Evolutionary conservation across 2,888 invertebrate genomes (phyloP).

Genomic region (Cephus spinipes): DNA sequence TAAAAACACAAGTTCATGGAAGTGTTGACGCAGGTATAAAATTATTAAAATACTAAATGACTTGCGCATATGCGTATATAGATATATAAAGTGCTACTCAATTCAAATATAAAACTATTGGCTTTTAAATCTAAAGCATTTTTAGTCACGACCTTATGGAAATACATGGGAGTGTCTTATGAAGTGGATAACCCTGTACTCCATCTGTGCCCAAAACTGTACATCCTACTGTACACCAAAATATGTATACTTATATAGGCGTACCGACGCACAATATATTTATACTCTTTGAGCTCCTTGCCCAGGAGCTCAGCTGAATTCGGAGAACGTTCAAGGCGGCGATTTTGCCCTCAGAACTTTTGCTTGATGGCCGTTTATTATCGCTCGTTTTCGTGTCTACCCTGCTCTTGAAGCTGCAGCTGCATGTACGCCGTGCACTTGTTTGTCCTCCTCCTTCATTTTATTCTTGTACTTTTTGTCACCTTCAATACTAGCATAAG

Average conservation of each 20-base stretch:
- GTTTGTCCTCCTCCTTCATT: neutral
- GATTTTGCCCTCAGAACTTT: neutral
- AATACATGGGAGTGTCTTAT: neutral
- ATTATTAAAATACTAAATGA: neutral
- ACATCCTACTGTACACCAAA: neutral
- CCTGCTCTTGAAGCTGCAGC: neutral
- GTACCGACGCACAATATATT: neutral
- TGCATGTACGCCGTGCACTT: neutral
- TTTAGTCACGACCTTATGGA: neutral
- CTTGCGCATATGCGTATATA: neutral
- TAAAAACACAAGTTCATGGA: neutral
- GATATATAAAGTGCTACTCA: neutral
- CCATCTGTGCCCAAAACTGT: neutral
- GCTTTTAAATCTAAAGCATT: neutral
- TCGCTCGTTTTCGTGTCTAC: neutral
- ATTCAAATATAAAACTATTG: neutral
- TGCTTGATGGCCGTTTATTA: neutral
- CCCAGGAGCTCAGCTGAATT: neutral
- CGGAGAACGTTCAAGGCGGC: neutral
- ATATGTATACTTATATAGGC: neutral
- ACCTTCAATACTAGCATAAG: neutral
- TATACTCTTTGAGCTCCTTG: neutral
- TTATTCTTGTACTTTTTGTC: neutral
- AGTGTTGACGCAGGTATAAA: neutral
- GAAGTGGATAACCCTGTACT: neutral